phyloP scores from a whole-genome alignment of 2,888 invertebrate species.

The Arrhopalites spinosus region DNA sequence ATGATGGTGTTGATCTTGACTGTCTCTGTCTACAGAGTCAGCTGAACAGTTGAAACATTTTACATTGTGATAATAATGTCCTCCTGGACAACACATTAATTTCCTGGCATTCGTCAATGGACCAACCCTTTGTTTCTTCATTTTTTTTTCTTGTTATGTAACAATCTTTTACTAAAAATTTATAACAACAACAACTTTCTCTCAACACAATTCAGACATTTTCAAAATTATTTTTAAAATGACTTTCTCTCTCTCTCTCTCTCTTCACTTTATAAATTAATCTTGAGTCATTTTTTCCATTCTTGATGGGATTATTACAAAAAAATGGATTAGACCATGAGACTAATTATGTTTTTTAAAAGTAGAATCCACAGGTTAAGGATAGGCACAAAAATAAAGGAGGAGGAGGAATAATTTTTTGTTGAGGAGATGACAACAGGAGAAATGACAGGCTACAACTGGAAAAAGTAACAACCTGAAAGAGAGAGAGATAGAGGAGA shows the following conservation, averaged over 20 bases:
- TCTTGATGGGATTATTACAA: too few relatives aligned
- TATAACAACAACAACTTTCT: not conserved
- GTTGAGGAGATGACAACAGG: not conserved
- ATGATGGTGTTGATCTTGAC: not conserved
- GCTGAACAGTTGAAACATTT: slow-evolving; percentile 29
- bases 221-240: too few relatives aligned
- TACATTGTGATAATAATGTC: slow-evolving; percentile 20
- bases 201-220: too few relatives aligned
- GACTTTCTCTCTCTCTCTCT: not conserved
- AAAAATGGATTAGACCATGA: not conserved
- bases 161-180: not conserved
- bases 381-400: not conserved
- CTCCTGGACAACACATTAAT: slow-evolving; percentile 46
- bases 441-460: slow-evolving; percentile 11
- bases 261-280: not conserved
- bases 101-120: slow-evolving; percentile 44
- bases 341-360: not conserved
- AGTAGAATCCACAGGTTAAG: not conserved
- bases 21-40: slow-evolving; percentile 9
- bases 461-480: not conserved
- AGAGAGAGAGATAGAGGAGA: slow-evolving; percentile 2
- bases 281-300: too few relatives aligned
- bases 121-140: slow-evolving; percentile 45
- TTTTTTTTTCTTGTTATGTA: not conserved
- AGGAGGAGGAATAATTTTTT: not conserved